Evolutionary conservation across 2,888 invertebrate genomes (phyloP), one percentile per base, ranked within the genome.

Genomic region (Spilosoma lubricipeda): DNA sequence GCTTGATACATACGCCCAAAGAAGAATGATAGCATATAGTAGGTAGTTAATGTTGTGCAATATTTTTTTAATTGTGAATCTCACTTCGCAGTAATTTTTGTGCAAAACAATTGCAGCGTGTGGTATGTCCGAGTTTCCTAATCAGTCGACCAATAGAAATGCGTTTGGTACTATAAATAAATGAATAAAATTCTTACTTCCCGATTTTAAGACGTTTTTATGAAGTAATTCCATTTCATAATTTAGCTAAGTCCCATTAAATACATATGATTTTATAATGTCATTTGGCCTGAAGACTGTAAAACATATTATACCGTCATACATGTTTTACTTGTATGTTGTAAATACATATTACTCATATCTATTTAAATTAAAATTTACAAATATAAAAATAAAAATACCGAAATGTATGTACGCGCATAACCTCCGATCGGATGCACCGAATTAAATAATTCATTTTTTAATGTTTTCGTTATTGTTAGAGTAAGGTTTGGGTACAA

Each of bases 1-100:
- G 77, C 71, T 77, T 76, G 67, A 72, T 78, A 85, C 79, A 71
- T 70, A 80, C 72, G 59, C n/a, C 56, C 71, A 30, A 30, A 27
- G 3, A 83, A 56, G 68, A 33, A 33, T 18, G 18, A 23, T 20
- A 52, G 15, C 71, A n/a, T 72, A 39, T 64, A 48, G 18, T 30
- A 8, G 9, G 18, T 30, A 8, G 9, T 36, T n/a, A 11, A 18
- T 13, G 23, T 23, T 66, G 13, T 18, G n/a, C 65, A 23, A n/a
- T 65, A 23, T 33, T 33, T 7, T 33, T 45, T 33, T 33, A 8
- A 65, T 33, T 36, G 65, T 3, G 39, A 63, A 18, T 30, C 30
- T 30, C 23, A 11, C 11, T n/a, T 66, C 23, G 36, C 36, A 11
- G 9, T 3, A 65, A 33, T 68, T 48, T 7, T 13, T 70, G n/a